Base-by-base conservation (phyloP, 2,113 vertebrate species). In the Eretmochelys imbricata region DNA sequence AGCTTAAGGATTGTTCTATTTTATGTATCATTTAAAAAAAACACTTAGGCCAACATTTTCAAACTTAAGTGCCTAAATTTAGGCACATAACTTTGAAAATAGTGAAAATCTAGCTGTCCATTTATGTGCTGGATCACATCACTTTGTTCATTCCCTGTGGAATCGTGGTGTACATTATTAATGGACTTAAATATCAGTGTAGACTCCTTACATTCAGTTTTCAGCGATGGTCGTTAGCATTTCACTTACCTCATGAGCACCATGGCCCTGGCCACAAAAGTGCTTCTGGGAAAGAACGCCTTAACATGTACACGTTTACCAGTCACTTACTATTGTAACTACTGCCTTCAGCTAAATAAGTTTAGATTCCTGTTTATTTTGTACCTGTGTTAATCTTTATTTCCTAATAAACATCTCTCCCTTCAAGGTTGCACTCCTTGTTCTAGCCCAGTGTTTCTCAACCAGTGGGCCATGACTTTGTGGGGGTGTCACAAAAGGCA, bases 1-100 rank as follows among this genome's bases (percentile, higher is more conserved):
- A 98, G 98, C 84, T 87, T 2, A 35, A 69, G 51, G 42, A 51
- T 29, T 38, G 24, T 27, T 86, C 48, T 81, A 35, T 38, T 48
- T 81, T 14, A 53, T 20, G 2, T 81, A n/a, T 84, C 24, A 48
- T 72, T 49, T 8, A 76, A 22, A 38, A 27, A 38, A 19, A 8
- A 6, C 20, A 82, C 5, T n/a, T 25, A 46, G 17, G 49, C 29
- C 27, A 53, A 48, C 20, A 49, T 24, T 76, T 55, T 91, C 38
- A 38, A 29, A 72, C 49, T 16, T 10, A 48, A 20, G 9, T 50
- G 10, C 10, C 27, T n/a, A n/a, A 69, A 35, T 35, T 69, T 69
- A n/a, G 17, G 35, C 17, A 69, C 16, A 35, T 14, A 69, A 69
- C 62, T 69, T 69, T 69, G 62, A 69, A 69, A n/a, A 69, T 69